Percentiles rank a stretch among this genome's conserved stretches.
phyloP scores from a whole-genome alignment of 2,888 invertebrate genomes.

The Bellardia bayeri region DNA sequence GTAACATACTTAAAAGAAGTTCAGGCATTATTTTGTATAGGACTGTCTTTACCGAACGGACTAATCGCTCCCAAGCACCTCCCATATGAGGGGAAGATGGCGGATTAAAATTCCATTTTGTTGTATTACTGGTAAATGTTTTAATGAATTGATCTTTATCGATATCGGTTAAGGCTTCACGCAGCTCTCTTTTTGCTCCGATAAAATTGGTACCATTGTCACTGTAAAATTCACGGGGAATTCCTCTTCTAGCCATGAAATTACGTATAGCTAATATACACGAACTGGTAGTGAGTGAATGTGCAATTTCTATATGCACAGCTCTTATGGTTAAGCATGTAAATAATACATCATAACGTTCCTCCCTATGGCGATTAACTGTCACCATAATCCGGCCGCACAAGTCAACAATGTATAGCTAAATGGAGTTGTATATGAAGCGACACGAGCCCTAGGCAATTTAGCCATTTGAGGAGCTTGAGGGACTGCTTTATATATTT shows the following conservation, averaged over 20 bases:
- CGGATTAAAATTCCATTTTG: slow-evolving; percentile 50
- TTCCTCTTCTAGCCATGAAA: slow-evolving; percentile 54
- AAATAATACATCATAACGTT: slow-evolving; percentile 60
- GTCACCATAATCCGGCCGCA: neutral
- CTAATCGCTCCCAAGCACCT: no score
- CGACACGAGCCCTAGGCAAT: no score
- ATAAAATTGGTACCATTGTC: slow-evolving; percentile 59
- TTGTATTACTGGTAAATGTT: slow-evolving; percentile 41
- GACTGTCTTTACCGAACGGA: no score
- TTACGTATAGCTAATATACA: slow-evolving; percentile 44
- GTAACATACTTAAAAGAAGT: no score
- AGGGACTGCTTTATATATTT: slow-evolving; percentile 37
- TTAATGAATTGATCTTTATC: slow-evolving; percentile 28
- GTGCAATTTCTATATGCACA: slow-evolving; percentile 66
- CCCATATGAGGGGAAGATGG: no score
- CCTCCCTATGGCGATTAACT: neutral
- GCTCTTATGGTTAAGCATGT: slow-evolving; percentile 56
- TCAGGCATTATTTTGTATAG: no score
- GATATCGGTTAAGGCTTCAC: slow-evolving; percentile 27
- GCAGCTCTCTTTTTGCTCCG: slow-evolving; percentile 47
- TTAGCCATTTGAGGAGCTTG: slow-evolving; percentile 35
- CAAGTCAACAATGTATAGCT: slow-evolving; percentile 8
- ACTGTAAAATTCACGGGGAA: slow-evolving; percentile 31
- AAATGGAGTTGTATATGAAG: slow-evolving; percentile 15
- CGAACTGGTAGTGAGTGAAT: slow-evolving; percentile 21